phyloP scores from a whole-genome alignment of 2,888 invertebrate genomes.

The Polydrusus cervinus region DNA sequence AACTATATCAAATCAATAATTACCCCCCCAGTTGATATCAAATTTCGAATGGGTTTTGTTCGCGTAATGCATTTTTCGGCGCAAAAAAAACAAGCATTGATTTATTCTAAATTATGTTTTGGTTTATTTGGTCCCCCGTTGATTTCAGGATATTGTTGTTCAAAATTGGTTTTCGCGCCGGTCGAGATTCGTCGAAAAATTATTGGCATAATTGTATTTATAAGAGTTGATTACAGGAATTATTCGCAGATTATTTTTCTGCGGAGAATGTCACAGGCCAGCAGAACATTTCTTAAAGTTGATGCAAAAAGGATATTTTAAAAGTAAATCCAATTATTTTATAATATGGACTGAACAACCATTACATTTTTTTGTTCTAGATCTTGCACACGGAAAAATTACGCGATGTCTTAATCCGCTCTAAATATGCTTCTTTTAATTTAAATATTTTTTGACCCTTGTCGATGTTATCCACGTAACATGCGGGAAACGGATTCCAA shows the following conservation, averaged over 20 bases:
- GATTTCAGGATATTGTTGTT: constrained; percentile 27
- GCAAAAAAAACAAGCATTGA: background rate
- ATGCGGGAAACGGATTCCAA: no score
- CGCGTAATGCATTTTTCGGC: constrained; percentile 3
- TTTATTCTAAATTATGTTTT: constrained; percentile 13
- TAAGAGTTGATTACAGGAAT: constrained; percentile 17
- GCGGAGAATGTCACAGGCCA: no score
- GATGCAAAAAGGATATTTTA: no score
- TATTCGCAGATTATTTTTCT: background rate
- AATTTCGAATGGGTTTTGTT: constrained; percentile 23
- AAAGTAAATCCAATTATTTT: no score
- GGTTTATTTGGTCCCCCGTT: constrained; percentile 16
- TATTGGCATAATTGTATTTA: constrained; percentile 21
- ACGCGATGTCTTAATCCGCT: no score
- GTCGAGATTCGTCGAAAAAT: constrained; percentile 24
- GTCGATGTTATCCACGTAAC: no score
- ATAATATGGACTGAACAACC: no score
- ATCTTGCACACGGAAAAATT: no score
- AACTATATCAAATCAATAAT: constrained; percentile 25
- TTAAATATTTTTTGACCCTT: no score
- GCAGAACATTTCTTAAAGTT: no score
- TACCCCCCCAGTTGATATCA: constrained; percentile 1
- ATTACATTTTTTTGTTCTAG: no score
- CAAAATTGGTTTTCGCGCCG: constrained; percentile 31
- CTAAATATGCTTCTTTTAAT: no score